Percentiles rank a stretch among this genome's conserved stretches.
phyloP scores from a whole-genome alignment of 1,140 invertebrate species.

The Planococcus citri region DNA sequence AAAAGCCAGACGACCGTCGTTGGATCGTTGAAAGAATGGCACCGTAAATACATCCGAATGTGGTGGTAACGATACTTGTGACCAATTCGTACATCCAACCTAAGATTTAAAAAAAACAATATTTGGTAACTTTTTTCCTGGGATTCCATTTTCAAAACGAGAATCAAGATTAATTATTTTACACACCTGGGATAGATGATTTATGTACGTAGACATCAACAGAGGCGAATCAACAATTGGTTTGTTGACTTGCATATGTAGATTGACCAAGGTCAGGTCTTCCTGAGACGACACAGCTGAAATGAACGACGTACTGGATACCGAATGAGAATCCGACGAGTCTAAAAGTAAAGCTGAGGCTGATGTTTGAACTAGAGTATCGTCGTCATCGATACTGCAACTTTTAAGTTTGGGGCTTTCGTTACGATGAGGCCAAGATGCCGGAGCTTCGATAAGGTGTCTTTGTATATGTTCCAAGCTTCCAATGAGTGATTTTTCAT shows the following conservation, averaged over 20 bases:
- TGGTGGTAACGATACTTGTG: constrained; percentile 48
- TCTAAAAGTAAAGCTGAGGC: constrained; percentile 30
- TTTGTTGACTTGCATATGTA: constrained; percentile 90
- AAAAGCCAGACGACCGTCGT: constrained; percentile 60
- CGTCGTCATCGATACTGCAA: constrained; percentile 12
- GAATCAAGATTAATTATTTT: background rate
- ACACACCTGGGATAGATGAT: constrained; percentile 72
- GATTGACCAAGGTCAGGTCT: constrained; percentile 80
- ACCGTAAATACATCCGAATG: constrained; percentile 46
- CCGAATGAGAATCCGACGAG: constrained; percentile 52
- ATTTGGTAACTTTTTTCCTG: too few relatives aligned
- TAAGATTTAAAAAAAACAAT: constrained; percentile 28
- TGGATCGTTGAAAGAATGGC: constrained; percentile 52
- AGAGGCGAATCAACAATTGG: constrained; percentile 85
- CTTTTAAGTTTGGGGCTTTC: constrained; percentile 3
- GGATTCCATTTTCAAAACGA: too few relatives aligned
- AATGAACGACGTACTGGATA: constrained; percentile 58
- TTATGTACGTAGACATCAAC: constrained; percentile 87
- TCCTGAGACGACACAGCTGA: constrained; percentile 68
- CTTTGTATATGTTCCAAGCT: background rate
- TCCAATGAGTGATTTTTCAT: constrained; percentile 3
- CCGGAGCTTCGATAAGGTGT: background rate
- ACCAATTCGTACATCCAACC: constrained; percentile 56
- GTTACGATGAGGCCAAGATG: background rate
- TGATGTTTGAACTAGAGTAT: background rate